Conservation (phyloP, 92 coral and sea anemone genomes). For the Heteractis magnifica region DNA sequence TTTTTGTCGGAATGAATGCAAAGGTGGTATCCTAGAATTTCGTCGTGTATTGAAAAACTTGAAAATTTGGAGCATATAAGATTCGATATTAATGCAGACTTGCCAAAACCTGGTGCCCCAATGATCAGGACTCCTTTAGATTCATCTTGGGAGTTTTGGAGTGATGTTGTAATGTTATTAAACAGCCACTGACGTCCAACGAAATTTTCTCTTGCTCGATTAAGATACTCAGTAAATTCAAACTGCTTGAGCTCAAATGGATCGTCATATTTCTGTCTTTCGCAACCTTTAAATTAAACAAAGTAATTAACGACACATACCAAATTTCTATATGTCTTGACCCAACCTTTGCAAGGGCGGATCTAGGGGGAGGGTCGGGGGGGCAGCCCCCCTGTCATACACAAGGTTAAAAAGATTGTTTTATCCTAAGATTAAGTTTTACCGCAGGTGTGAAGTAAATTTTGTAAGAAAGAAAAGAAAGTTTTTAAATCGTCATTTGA, state of each 20-base stretch:
- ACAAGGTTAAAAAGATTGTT: no score
- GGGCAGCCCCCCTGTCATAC: no score
- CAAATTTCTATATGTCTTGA: no score
- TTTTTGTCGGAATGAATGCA: slow-evolving; percentile 62
- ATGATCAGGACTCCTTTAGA: slow-evolving; percentile 38
- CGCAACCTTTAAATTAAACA: slow-evolving; percentile 38
- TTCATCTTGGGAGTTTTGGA: neutral
- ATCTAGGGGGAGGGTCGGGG: no score
- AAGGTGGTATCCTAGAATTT: slow-evolving; percentile 70
- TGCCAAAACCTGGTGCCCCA: slow-evolving; percentile 82
- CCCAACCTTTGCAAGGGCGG: no score
- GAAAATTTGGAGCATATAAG: slow-evolving; percentile 79
- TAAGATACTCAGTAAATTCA: slow-evolving; percentile 48
- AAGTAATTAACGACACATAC: no score
- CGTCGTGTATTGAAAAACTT: slow-evolving; percentile 49
- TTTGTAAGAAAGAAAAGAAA: no score
- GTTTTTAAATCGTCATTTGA: no score
- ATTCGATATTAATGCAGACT: slow-evolving; percentile 73
- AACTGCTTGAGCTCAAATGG: slow-evolving; percentile 42
- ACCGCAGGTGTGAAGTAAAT: no score
- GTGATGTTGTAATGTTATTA: neutral
- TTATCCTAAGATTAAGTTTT: no score
- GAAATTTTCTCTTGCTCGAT: slow-evolving; percentile 37
- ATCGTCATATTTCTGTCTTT: slow-evolving; percentile 19
- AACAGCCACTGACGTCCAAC: slow-evolving; percentile 66